Percentiles rank a stretch among this genome's conserved stretches.
phyloP scores from a whole-genome alignment of 2,797 vertebrate species.

The Etheostoma perlongum region DNA sequence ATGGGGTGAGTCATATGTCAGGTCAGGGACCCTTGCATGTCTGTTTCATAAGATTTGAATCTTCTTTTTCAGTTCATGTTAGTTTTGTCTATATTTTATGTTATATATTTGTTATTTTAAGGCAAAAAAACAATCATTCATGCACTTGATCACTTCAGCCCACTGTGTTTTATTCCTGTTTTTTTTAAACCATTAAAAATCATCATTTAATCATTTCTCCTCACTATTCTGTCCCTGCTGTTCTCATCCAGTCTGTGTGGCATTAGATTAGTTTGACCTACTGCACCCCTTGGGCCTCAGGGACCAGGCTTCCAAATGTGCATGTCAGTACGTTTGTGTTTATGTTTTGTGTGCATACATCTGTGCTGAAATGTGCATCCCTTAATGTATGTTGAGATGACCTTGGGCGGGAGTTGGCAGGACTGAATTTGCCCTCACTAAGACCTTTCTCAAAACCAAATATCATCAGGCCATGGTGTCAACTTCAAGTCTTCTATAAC shows the following conservation, averaged over 20 bases:
- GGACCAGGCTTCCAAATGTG: conserved; percentile 30
- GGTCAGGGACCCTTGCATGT: neutral
- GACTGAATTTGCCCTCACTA: conserved; percentile 22
- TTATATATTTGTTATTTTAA: neutral
- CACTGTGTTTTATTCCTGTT: neutral
- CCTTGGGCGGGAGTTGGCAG: conserved; percentile 23
- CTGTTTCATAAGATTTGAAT: neutral
- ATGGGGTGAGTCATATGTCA: no score
- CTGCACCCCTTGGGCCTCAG: conserved; percentile 49
- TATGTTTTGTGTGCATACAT: conserved; percentile 32
- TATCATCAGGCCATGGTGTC: conserved; percentile 42
- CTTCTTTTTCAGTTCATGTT: neutral
- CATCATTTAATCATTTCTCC: neutral
- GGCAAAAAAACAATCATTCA: neutral
- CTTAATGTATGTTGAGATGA: conserved; percentile 22
- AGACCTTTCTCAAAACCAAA: conserved; percentile 45
- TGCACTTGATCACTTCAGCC: neutral
- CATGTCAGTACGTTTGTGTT: conserved; percentile 42
- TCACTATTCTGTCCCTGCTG: conserved; percentile 1
- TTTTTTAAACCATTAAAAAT: neutral
- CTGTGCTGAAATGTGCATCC: neutral
- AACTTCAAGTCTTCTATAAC: conserved; percentile 19
- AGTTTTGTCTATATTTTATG: neutral
- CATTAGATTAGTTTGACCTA: conserved; percentile 70
- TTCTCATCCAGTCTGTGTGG: conserved; percentile 22